phyloP scores from a whole-genome alignment of 2,113 vertebrate species.

The Thamnaconus septentrionalis region DNA sequence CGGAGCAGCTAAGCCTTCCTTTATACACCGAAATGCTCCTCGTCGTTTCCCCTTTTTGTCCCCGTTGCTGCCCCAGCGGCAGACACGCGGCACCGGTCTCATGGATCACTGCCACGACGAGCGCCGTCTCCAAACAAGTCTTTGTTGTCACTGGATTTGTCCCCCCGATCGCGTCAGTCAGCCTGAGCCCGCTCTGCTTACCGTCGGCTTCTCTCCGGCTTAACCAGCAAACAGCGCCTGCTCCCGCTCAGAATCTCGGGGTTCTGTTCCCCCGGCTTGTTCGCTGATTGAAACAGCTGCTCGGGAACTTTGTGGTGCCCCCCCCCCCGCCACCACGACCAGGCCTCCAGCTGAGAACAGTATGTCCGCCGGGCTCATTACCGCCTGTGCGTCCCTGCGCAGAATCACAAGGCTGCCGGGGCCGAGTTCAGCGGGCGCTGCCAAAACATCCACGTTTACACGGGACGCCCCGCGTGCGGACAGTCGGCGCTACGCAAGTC shows the following conservation, averaged over 20 bases:
- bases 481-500: too few relatives aligned
- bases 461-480: too few relatives aligned
- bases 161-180: conserved; percentile 40
- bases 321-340: neutral
- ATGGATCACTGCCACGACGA: neutral
- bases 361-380: neutral
- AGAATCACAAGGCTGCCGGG: too few relatives aligned
- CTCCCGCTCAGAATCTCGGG: conserved; percentile 17
- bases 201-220: conserved; percentile 41
- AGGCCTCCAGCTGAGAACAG: conserved; percentile 1
- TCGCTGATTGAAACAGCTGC: conserved; percentile 40
- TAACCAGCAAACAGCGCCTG: conserved; percentile 47
- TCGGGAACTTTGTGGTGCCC: conserved; percentile 6
- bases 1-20: too few relatives aligned
- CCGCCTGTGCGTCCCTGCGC: too few relatives aligned
- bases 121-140: conserved; percentile 18
- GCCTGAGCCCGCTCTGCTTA: conserved; percentile 31
- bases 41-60: too few relatives aligned
- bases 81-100: neutral
- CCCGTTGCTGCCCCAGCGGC: neutral
- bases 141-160: conserved; percentile 46
- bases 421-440: too few relatives aligned
- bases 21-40: too few relatives aligned
- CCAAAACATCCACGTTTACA: too few relatives aligned
- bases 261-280: conserved; percentile 15